These are phyloP conservation scores for Aplysia californica DNA, from an alignment of 1,140 invertebrate species.

Conservation along the genomic window DNA sequence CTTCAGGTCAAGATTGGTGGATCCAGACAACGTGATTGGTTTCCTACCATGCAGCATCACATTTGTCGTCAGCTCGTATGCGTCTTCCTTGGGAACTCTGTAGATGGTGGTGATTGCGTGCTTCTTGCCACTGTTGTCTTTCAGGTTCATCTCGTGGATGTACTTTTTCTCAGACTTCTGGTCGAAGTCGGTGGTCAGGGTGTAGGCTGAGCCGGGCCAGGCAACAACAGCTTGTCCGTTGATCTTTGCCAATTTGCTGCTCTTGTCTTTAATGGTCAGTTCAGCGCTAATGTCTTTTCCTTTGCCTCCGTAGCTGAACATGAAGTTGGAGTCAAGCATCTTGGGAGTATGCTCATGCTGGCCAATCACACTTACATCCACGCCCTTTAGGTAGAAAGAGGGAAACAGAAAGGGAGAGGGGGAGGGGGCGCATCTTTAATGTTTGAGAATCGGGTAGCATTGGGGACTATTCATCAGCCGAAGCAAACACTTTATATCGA, in stretches of 20 bases:
- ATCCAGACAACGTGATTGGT: slow-evolving; percentile 27
- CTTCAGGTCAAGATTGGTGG: slow-evolving; percentile 30
- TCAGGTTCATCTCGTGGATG: not conserved
- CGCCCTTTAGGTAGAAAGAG: not conserved
- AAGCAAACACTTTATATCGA: too few relatives aligned
- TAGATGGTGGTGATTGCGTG: slow-evolving; percentile 18
- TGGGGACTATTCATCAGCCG: too few relatives aligned
- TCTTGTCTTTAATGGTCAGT: slow-evolving; percentile 28
- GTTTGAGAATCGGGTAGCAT: too few relatives aligned
- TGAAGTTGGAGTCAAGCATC: slow-evolving; percentile 23
- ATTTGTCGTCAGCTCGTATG: not conserved
- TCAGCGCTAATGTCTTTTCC: slow-evolving; percentile 26
- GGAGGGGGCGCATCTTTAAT: too few relatives aligned
- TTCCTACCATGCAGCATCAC: slow-evolving; percentile 9
- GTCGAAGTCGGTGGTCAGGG: not conserved
- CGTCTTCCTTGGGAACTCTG: not conserved
- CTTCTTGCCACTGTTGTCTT: not conserved
- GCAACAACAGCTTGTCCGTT: not conserved
- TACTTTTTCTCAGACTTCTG: not conserved
- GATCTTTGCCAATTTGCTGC: slow-evolving; percentile 10
- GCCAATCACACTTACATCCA: not conserved
- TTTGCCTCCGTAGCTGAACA: slow-evolving; percentile 18
- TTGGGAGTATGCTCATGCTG: slow-evolving; percentile 24
- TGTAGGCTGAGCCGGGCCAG: not conserved
- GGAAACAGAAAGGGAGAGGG: not conserved